A percentile compares a stretch with the other conserved stretches of the same genome.
These are phyloP conservation scores for Rhincodon typus DNA, from an alignment of 2,797 vertebrate species.

Conservation along the genomic window DNA sequence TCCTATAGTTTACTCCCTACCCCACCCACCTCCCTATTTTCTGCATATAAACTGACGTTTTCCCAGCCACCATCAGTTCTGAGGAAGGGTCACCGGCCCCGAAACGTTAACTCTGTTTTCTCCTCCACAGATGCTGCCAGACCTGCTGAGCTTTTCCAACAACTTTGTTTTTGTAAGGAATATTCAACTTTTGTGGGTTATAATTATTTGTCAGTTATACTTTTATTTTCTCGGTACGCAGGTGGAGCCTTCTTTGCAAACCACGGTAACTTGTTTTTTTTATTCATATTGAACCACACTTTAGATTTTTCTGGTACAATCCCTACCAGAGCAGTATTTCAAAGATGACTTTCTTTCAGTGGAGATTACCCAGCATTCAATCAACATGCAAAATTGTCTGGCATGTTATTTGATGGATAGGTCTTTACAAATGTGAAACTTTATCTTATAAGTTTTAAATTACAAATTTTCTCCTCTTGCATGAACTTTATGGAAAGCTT, in stretches of 20 bases:
- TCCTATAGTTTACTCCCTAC: too few species aligned
- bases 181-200: neutral
- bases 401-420: neutral
- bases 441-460: neutral
- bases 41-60: too few species aligned
- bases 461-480: neutral
- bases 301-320: neutral
- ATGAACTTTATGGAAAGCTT: neutral
- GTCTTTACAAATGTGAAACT: neutral
- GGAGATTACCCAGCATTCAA: neutral
- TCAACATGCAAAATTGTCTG: neutral
- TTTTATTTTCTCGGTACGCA: neutral
- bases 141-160: too few species aligned
- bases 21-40: too few species aligned
- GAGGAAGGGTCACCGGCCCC: too few species aligned
- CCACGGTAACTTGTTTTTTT: neutral
- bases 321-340: neutral
- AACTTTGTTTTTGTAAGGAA: too few species aligned
- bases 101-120: too few species aligned
- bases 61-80: too few species aligned
- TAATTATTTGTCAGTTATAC: neutral
- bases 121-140: too few species aligned
- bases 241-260: neutral
- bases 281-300: neutral
- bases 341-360: neutral